Percentiles rank a stretch among this genome's conserved stretches.
Evolutionary conservation across 1,140 invertebrate species (phyloP).

Genomic region (Cydia pomonella): DNA sequence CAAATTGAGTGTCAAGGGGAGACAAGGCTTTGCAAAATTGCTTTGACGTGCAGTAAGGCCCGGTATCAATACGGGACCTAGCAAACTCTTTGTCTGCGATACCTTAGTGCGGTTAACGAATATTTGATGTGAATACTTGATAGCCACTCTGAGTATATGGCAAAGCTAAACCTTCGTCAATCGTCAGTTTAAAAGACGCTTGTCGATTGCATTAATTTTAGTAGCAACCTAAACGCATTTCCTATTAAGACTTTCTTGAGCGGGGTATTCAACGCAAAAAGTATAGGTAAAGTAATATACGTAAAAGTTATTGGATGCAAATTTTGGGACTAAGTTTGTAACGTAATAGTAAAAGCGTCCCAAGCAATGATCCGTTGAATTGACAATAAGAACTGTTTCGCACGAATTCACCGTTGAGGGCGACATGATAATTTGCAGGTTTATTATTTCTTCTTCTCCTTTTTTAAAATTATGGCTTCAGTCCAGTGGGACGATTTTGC

Average conservation of each 20-base stretch:
- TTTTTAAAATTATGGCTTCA: no score
- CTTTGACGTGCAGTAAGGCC: conserved; percentile 17
- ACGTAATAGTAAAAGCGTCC: not conserved
- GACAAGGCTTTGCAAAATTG: conserved; percentile 10
- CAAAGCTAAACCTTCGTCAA: no score
- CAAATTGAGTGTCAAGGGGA: conserved; percentile 27
- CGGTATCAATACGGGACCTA: conserved; percentile 9
- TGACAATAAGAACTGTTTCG: conserved; percentile 14
- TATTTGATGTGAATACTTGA: conserved; percentile 15
- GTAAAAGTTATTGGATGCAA: not conserved
- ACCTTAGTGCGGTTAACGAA: conserved; percentile 14
- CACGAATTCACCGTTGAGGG: not conserved
- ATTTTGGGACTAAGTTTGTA: not conserved
- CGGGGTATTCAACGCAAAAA: no score
- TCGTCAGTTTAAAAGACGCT: no score
- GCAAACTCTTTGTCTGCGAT: conserved; percentile 6
- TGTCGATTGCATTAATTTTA: no score
- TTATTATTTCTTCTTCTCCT: no score
- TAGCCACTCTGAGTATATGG: not conserved
- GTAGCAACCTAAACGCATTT: no score
- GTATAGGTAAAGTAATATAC: no score
- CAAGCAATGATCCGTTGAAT: conserved; percentile 24
- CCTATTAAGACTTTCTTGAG: no score
- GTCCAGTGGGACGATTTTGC: no score
- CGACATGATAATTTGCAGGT: not conserved